Percentiles rank a stretch among this genome's conserved stretches.
Evolutionary conservation across 1,140 invertebrate genomes (phyloP).

Genomic region (Caenorhabditis brenneri): DNA sequence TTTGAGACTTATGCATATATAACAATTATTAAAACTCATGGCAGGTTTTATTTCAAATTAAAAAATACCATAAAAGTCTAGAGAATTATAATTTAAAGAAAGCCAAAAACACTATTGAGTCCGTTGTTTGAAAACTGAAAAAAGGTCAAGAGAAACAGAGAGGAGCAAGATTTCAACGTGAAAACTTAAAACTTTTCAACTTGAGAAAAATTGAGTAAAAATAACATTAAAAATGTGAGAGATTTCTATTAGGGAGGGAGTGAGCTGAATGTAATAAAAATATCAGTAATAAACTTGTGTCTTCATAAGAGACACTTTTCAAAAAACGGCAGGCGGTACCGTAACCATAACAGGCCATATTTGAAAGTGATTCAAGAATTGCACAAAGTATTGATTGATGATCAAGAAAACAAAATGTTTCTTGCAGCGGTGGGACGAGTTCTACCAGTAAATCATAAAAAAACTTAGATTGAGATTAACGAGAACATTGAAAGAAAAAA

Average conservation of each 20-base stretch:
- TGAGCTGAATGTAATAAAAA: not conserved
- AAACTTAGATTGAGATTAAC: not conserved
- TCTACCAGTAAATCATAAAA: constrained; percentile 38
- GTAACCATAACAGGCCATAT: not conserved
- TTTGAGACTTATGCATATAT: not conserved
- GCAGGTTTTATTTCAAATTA: not conserved
- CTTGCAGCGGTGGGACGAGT: not conserved
- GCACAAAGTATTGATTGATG: constrained; percentile 23
- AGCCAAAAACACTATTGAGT: constrained; percentile 21
- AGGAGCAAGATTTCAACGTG: not conserved
- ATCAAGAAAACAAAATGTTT: not conserved
- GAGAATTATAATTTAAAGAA: not conserved
- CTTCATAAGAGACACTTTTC: not conserved
- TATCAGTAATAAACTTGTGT: not conserved
- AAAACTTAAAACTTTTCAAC: not conserved
- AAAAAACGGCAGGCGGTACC: not conserved
- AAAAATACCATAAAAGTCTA: not conserved
- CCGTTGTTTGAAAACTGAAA: constrained; percentile 37
- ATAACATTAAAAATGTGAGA: constrained; percentile 1
- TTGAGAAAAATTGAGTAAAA: not conserved
- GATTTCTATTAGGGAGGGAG: not conserved
- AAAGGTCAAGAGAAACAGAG: not conserved
- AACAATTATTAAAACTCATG: not conserved
- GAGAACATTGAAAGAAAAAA: not conserved
- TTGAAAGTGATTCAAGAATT: constrained; percentile 24